Evolutionary conservation across 2,113 vertebrate genomes (phyloP).

Genomic region (Pelmatolapia mariae): DNA sequence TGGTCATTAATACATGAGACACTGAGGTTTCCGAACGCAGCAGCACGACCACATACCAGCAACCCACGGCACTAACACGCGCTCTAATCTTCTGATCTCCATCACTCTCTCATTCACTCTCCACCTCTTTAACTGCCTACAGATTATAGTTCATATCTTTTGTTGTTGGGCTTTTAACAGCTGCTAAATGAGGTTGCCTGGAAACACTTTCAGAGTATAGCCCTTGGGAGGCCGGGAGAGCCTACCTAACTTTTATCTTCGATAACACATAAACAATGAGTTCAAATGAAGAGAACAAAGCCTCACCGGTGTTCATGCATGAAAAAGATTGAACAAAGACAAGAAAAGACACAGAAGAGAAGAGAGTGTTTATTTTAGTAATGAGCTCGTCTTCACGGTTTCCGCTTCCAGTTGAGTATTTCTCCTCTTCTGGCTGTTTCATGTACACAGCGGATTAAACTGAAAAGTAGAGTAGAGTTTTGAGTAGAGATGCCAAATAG

Average conservation of each 20-base stretch:
- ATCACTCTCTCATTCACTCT: not conserved
- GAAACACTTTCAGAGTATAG: not conserved
- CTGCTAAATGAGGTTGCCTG: slow-evolving; percentile 12
- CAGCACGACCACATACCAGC: not conserved
- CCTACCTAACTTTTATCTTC: slow-evolving; percentile 26
- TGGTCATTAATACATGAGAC: not conserved
- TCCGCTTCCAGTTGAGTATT: slow-evolving; percentile 29
- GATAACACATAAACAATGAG: not conserved
- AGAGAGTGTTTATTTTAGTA: slow-evolving; percentile 49
- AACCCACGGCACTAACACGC: not conserved
- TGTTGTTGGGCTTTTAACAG: not conserved
- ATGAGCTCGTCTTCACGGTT: slow-evolving; percentile 39
- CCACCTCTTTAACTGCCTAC: not conserved
- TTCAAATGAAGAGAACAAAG: slow-evolving; percentile 24
- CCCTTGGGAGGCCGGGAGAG: not conserved
- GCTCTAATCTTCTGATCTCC: not conserved
- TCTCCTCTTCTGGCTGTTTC: slow-evolving; percentile 23
- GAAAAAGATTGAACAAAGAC: slow-evolving; percentile 14
- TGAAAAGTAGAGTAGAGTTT: not conserved
- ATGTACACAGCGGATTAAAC: slow-evolving; percentile 1
- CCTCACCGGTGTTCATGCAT: slow-evolving; percentile 19
- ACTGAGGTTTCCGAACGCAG: not conserved
- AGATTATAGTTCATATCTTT: not conserved
- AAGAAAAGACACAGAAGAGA: not conserved
- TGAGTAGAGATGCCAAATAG: not conserved